Base-by-base conservation (phyloP, 30 jellyfish, hydroid and myxozoan genomes). In the Phacellophora camtschatica region DNA sequence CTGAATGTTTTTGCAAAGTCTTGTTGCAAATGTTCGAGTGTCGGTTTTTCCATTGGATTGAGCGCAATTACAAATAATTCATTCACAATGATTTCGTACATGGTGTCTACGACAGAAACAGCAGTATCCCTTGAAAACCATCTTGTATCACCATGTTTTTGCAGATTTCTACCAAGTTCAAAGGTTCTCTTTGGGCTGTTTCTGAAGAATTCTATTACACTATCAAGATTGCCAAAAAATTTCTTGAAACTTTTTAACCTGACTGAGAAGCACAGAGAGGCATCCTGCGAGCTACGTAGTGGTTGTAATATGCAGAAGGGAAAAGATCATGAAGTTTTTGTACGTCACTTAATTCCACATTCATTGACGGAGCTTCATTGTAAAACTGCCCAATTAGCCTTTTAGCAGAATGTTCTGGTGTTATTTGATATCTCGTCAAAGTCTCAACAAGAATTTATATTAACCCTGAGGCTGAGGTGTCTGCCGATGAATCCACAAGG, bases 1-100 rank as follows among this genome's bases (percentile, higher is more conserved):
- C 33, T 71, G 85, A 29, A 71, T 71, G n/a, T n/a, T n/a, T n/a
- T 19, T 50, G 72, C 72, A 15, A 71, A 71, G 85, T 34, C 85
- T 74, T 33, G 74, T 71, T 31, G 85, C 72, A 8, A 74, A 10
- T 9, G 76, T 31, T 31, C 49, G 85, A 5, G 85, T 71, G 16
- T 71, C 85, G n/a, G 62, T 41, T 71, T 71, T 66, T 71, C 75
- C 19, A 19, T 71, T 18, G 29, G 23, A 28, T 37, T 45, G 33
- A 20, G 36, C 20, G 85, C 41, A 45, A 71, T 71, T 19, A 25
- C 34, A 29, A 19, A 71, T 7, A 71, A 56, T 19, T 25, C 71
- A 10, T 54, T 51, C 22, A 74, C 85, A 8, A 71, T 71, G 29
- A 74, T 71, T 71, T 71, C 55, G 74, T 71, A 71, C 61, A 24